These are phyloP conservation scores for Orthonevra nobilis DNA, from an alignment of 2,888 invertebrate genomes.

Conservation along the genomic window DNA sequence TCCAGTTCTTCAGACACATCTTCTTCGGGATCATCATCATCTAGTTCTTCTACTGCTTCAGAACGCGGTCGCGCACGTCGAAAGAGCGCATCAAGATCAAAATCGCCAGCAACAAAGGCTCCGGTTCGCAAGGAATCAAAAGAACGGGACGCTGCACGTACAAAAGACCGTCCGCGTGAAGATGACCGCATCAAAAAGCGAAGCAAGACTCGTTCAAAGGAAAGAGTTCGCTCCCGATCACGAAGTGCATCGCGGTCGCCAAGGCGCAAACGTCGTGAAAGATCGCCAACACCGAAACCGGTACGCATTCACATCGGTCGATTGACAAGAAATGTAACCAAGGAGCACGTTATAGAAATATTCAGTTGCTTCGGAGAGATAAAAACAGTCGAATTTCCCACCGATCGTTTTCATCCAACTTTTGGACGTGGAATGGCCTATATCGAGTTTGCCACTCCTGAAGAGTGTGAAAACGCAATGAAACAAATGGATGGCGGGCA, in stretches of 20 bases:
- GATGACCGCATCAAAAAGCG: constrained; percentile 70
- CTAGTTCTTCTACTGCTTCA: constrained; percentile 85
- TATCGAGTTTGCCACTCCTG: constrained; percentile 95
- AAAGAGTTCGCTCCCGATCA: constrained; percentile 80
- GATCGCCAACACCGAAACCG: constrained; percentile 94
- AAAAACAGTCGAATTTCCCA: constrained; percentile 93
- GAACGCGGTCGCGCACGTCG: constrained; percentile 85
- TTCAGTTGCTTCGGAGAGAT: constrained; percentile 93
- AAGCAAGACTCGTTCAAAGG: constrained; percentile 72
- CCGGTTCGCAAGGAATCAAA: constrained; percentile 75
- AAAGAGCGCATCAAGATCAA: constrained; percentile 78
- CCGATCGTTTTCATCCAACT: constrained; percentile 92
- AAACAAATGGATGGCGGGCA: constrained; percentile 99
- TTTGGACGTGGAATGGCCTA: constrained; percentile 96
- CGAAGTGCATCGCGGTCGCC: constrained; percentile 93
- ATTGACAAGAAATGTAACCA: constrained; percentile 94
- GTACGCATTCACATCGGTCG: constrained; percentile 96
- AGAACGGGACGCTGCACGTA: constrained; percentile 66
- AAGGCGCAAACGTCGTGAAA: constrained; percentile 84
- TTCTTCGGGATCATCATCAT: constrained; percentile 84
- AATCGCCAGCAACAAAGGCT: constrained; percentile 71
- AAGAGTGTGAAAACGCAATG: constrained; percentile 99
- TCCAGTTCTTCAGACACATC: constrained; percentile 86
- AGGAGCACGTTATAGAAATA: constrained; percentile 94
- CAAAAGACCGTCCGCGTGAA: constrained; percentile 73